Evolutionary conservation across 2,113 vertebrate species (phyloP).

Genomic region (Lampris megalopsis): DNA sequence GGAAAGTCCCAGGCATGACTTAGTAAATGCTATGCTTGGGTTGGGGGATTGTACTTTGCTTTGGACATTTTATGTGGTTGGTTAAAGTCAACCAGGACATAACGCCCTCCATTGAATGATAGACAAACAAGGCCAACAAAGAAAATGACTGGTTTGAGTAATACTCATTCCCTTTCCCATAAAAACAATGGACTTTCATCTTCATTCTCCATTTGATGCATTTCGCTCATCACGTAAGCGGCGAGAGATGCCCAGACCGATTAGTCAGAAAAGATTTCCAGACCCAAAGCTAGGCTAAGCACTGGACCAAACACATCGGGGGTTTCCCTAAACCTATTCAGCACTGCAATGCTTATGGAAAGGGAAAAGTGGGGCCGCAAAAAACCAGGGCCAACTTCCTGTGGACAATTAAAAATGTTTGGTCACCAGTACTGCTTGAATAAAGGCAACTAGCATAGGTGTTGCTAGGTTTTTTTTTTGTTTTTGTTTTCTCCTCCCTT

Average conservation of each 20-base stretch:
- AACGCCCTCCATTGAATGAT: slow-evolving; percentile 40
- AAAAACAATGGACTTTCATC: slow-evolving; percentile 8
- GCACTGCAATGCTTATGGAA: slow-evolving; percentile 37
- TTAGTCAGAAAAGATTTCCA: slow-evolving; percentile 45
- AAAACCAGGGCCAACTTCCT: slow-evolving; percentile 21
- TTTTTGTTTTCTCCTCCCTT: too few relatives aligned
- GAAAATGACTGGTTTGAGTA: slow-evolving; percentile 9
- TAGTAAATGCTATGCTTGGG: slow-evolving; percentile 41
- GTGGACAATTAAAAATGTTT: slow-evolving; percentile 23
- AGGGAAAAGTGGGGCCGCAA: slow-evolving; percentile 46
- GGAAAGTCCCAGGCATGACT: slow-evolving; percentile 58
- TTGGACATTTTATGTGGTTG: slow-evolving; percentile 51
- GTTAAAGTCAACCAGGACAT: slow-evolving; percentile 50
- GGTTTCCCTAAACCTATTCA: slow-evolving; percentile 66
- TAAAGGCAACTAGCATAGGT: slow-evolving; percentile 15
- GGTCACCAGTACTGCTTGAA: slow-evolving; percentile 11
- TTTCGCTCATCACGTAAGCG: slow-evolving; percentile 37
- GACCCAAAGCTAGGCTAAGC: slow-evolving; percentile 29
- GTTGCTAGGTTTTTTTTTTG: not conserved
- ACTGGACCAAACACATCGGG: slow-evolving; percentile 47
- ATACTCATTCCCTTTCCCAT: slow-evolving; percentile 33
- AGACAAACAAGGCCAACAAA: slow-evolving; percentile 29
- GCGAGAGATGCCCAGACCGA: slow-evolving; percentile 44
- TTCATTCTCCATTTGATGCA: slow-evolving; percentile 23
- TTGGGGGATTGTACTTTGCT: slow-evolving; percentile 36